A percentile compares a stretch with the other conserved stretches of the same genome.
Conservation (phyloP, 1,140 invertebrate species). For the Brachionus calyciflorus region DNA sequence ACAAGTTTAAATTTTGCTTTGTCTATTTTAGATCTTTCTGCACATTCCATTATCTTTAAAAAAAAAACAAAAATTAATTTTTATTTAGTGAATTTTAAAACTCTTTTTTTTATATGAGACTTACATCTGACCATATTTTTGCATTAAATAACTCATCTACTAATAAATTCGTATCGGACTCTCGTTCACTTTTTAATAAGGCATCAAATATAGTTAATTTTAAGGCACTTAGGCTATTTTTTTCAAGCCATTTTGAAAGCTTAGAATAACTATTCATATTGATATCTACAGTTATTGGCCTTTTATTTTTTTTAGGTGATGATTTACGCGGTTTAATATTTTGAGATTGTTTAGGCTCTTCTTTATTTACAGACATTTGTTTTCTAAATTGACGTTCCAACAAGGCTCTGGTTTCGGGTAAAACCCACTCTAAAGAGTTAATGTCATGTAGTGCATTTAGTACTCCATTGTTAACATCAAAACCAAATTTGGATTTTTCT, state of each 20-base stretch:
- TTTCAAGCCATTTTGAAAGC: constrained; percentile 14
- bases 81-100: no score
- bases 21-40: neutral
- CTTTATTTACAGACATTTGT: neutral
- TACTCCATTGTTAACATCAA: constrained; percentile 52
- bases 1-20: constrained; percentile 4
- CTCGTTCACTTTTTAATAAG: neutral
- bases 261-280: neutral
- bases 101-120: no score
- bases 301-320: neutral
- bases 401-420: constrained; percentile 54
- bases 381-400: constrained; percentile 2
- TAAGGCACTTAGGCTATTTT: neutral
- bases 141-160: neutral
- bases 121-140: constrained; percentile 15
- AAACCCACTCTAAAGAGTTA: constrained; percentile 54
- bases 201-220: constrained; percentile 38
- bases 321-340: neutral
- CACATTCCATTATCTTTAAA: neutral
- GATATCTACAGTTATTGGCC: neutral
- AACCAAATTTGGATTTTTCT: constrained; percentile 53
- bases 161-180: neutral
- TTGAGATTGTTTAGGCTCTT: neutral
- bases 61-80: neutral
- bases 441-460: constrained; percentile 49